Evolutionary conservation across 2,888 invertebrate genomes (phyloP).

Genomic region (Drosophila demipolita): DNA sequence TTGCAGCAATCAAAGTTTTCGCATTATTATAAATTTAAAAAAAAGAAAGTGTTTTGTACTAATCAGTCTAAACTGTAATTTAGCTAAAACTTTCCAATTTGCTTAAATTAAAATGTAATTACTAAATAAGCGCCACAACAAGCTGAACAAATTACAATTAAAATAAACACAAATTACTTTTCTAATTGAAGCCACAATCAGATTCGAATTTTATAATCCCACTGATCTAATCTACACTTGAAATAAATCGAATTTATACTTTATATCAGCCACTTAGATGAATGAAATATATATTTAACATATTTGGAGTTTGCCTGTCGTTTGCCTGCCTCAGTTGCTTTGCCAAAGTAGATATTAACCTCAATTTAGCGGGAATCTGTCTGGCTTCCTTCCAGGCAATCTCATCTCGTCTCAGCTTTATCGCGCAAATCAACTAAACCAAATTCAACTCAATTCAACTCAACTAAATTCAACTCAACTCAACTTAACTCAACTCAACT

Average conservation of each 20-base stretch:
- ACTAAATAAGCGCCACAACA: background rate
- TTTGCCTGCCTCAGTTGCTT: background rate
- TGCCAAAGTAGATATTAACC: conserved; percentile 27
- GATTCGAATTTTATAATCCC: no score
- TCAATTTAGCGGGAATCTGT: conserved; percentile 43
- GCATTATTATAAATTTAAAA: background rate
- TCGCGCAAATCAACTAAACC: conserved; percentile 24
- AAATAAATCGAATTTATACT: background rate
- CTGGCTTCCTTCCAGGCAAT: conserved; percentile 28
- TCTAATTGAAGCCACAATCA: background rate
- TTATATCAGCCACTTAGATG: background rate
- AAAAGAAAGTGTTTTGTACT: background rate
- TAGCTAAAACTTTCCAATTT: no score
- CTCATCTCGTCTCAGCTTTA: conserved; percentile 22
- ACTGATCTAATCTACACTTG: no score
- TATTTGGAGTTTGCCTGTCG: background rate
- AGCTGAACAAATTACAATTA: background rate
- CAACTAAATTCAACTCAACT: conserved; percentile 15
- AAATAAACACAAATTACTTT: background rate
- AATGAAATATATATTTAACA: background rate
- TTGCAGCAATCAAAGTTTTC: conserved; percentile 14
- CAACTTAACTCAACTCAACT: conserved; percentile 6
- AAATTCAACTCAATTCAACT: conserved; percentile 4
- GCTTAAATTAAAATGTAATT: background rate
- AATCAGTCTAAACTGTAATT: background rate